Base-by-base conservation (phyloP, 2,797 vertebrate species). In the Xenentodon cancila region DNA sequence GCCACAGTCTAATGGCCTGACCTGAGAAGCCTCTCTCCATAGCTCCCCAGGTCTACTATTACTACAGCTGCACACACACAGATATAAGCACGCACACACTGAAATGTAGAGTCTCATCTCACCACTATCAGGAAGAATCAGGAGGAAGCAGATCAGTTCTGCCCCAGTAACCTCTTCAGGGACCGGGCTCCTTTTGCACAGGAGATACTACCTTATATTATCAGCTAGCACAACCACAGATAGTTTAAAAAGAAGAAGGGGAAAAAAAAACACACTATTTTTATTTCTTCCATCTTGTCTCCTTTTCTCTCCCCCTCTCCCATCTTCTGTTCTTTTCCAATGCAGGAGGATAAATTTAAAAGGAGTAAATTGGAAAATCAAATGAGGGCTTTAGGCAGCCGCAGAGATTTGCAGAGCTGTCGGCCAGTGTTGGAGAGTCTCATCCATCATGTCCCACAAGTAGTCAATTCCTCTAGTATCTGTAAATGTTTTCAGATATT, bases 401-500 rank as follows among this genome's bases (percentile, higher is more conserved):
- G 90, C 93, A 93, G 96, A 99, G 97, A 99, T 99, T 99, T 98
- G 96, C 97, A 94, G 96, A 97, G 97, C 97, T 97, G 97, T 99
- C 97, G 95, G 94, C 95, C 93, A 92, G 95, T 93, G 93, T 98
- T 94, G 95, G 95, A 94, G 95, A 95, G 96, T 94, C 95, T 96
- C 97, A 99, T 99, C 97, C 96, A 99, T 99, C 98, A 99, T 95
- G 95, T 95, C 95, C 95, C 95, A 96, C 96, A 97, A 99, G 96
- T 97, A 98, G 96, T 99, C 96, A 97, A 97, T 98, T 97, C 96
- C 96, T 99, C 96, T 95, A 98, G 96, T 98, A 98, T 99, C 97
- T 99, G 98, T 99, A 99, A 99, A 99, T 99, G 97, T 99, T 99
- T 99, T 99, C 96, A 99, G 97, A 99, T 99, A 99, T 99, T 98